phyloP scores from a whole-genome alignment of 2,888 invertebrate species.

The Acrobasis consociella region DNA sequence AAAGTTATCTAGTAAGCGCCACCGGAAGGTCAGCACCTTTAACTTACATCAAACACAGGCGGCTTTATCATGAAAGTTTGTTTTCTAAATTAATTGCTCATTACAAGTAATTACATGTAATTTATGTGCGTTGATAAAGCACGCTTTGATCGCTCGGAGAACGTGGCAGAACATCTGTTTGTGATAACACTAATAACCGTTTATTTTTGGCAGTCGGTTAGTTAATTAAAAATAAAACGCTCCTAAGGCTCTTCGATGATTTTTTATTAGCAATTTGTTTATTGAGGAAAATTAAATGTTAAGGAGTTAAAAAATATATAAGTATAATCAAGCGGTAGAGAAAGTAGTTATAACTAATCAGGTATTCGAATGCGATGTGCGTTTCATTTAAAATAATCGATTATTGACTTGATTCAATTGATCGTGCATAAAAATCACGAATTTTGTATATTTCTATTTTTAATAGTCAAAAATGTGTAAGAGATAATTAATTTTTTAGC shows the following conservation, averaged over 20 bases:
- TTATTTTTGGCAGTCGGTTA: slow-evolving; percentile 20
- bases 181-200: slow-evolving; percentile 21
- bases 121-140: slow-evolving; percentile 65
- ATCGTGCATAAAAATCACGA: too few species aligned
- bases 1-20: slow-evolving; percentile 7
- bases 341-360: too few species aligned
- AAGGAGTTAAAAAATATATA: too few species aligned
- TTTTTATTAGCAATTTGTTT: too few species aligned
- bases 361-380: too few species aligned
- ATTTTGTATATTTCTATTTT: too few species aligned
- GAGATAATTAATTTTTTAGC: too few species aligned
- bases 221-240: slow-evolving; percentile 14
- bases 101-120: slow-evolving; percentile 62
- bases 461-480: too few species aligned
- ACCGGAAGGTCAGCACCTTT: slow-evolving; percentile 5
- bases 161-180: slow-evolving; percentile 40
- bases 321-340: too few species aligned
- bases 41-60: slow-evolving; percentile 26
- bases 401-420: too few species aligned
- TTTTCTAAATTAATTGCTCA: slow-evolving; percentile 54
- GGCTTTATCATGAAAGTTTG: slow-evolving; percentile 36
- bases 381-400: too few species aligned
- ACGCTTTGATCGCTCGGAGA: slow-evolving; percentile 52
- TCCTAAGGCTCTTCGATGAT: background rate
- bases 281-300: too few species aligned